Base-by-base conservation (phyloP, 2,888 invertebrate genomes). In the Parnassius mnemosyne region DNA sequence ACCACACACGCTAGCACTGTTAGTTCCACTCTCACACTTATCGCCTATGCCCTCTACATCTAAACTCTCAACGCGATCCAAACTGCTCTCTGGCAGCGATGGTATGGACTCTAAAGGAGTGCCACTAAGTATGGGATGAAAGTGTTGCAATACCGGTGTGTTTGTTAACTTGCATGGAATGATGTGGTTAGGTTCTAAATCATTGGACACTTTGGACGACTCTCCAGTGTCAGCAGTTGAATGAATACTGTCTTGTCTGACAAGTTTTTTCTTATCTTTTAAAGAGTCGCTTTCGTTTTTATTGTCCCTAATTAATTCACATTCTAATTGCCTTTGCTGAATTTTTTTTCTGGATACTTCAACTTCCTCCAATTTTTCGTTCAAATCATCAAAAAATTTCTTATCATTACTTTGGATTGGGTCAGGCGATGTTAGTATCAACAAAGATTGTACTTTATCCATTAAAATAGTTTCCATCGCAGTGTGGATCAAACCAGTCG, bases 391-490 rank as follows among this genome's bases (percentile, higher is more conserved):
- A 69, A 90, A 89, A 71, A 91, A 90, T 67, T 86, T 81, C 65
- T 78, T 76, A 34, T 83, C 80, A 56, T 76, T 72, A 53, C 70
- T 68, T 63, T 76, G 73, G 10, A 69, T 60, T 1, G 76, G 75
- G 62, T 84, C 84, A 13, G 90, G 88, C 41, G 87, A 83, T 34
- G 89, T 78, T 1, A 89, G 87, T 66, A 89, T 71, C 59, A 91
- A 78, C 50, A 90, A 68, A 49, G 84, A 81, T 57, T 89, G 92
- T 1, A 93, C 91, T 79, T 87, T 92, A 67, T 93, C 93, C 66
- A 93, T 86, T 10, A 93, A 81, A 63, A 93, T 93, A 51, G 92
- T 93, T 73, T 92, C 91, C 84, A 93, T 90, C 25, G 93, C 93
- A 20, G 92, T 92, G 59, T 91, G 90, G 53, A 93, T 72, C 54